Percentiles rank a stretch among this genome's conserved stretches.
Conservation (phyloP, 92 coral and sea anemone genomes). For the Anthopleura xanthogrammica region DNA sequence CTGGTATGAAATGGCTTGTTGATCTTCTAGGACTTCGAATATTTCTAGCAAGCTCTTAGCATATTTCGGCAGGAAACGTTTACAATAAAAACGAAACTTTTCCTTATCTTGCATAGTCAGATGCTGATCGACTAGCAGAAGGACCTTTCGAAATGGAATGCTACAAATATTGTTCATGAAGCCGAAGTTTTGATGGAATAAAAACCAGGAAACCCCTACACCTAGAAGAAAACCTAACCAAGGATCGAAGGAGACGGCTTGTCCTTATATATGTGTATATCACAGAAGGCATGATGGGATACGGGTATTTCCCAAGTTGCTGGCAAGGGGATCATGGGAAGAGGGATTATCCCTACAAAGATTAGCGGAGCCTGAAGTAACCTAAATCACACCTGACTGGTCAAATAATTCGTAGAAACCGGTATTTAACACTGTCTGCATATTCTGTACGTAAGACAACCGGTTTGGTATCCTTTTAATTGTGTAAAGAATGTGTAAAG, state of each 20-base stretch:
- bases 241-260: neutral
- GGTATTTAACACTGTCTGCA: too few relatives aligned
- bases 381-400: too few relatives aligned
- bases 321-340: too few relatives aligned
- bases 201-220: neutral
- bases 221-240: neutral
- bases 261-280: too few relatives aligned
- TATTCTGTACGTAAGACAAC: too few relatives aligned
- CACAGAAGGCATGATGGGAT: neutral
- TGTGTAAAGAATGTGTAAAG: too few relatives aligned
- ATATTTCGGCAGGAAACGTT: neutral
- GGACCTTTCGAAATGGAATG: slow-evolving; percentile 12
- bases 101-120: slow-evolving; percentile 27
- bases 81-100: slow-evolving; percentile 12
- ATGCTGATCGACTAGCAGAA: slow-evolving; percentile 3
- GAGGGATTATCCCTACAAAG: too few relatives aligned
- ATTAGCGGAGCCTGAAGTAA: too few relatives aligned
- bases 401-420: too few relatives aligned
- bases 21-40: slow-evolving; percentile 5
- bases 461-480: too few relatives aligned
- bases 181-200: neutral
- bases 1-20: neutral
- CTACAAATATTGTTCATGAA: slow-evolving; percentile 1
- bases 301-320: too few relatives aligned
- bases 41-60: slow-evolving; percentile 7